These are phyloP conservation scores for Callinectes sapidus DNA, from an alignment of 2,888 invertebrate species.

Conservation along the genomic window DNA sequence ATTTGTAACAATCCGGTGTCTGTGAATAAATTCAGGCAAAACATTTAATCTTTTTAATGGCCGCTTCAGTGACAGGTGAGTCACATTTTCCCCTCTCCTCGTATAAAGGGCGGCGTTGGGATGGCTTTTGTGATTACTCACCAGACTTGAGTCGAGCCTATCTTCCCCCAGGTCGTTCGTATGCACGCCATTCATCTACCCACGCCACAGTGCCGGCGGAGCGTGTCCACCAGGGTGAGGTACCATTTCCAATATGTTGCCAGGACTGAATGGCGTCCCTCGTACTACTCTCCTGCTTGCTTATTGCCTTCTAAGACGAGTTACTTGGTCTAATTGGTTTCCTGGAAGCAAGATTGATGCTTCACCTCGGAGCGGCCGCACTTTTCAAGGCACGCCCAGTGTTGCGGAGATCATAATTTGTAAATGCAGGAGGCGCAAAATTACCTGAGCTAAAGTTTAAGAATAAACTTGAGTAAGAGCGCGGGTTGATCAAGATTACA, in stretches of 20 bases:
- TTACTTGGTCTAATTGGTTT: constrained; percentile 6
- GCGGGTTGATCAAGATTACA: background rate
- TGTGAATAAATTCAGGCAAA: too few relatives aligned
- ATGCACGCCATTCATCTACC: background rate
- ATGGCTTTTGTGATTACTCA: background rate
- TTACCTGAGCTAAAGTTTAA: background rate
- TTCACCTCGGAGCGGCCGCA: background rate
- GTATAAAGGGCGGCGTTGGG: too few relatives aligned
- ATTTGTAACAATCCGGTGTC: too few relatives aligned
- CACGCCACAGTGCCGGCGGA: background rate
- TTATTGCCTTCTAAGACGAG: background rate
- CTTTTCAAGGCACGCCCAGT: background rate
- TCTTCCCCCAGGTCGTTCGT: background rate
- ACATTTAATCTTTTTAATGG: too few relatives aligned
- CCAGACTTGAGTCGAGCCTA: background rate
- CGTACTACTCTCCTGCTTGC: background rate
- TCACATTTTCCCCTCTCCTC: too few relatives aligned
- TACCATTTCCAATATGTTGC: background rate
- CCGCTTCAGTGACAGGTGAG: too few relatives aligned
- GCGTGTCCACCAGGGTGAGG: background rate
- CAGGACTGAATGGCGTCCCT: background rate
- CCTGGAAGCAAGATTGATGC: background rate
- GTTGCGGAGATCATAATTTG: background rate
- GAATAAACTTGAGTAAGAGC: background rate
- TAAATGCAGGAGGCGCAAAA: background rate